Base-by-base conservation (phyloP, 2,797 vertebrate species). In the Trachops cirrhosus region DNA sequence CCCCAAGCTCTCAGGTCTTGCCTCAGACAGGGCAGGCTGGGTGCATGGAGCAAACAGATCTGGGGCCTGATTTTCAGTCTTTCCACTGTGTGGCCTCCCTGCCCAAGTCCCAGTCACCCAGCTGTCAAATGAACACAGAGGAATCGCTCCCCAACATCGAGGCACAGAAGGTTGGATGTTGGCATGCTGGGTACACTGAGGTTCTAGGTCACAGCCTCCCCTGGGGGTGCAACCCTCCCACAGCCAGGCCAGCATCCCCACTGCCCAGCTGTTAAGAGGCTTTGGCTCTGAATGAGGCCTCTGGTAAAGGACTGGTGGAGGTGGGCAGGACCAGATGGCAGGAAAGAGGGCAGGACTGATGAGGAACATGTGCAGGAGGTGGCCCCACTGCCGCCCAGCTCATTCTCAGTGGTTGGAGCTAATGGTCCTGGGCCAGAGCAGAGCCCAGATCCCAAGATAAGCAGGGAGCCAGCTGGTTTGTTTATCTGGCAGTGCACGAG, bases 331-430 rank as follows among this genome's bases (percentile, higher is more conserved):
- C 71, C 90, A 85, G 75, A 68, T n/a, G 32, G 92, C 37, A 32
- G 32, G 57, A 39, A 12, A 29, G 59, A 5, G 32, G 59, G 39
- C 22, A 2, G 5, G 59, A 19, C n/a, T 19, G 57, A 12, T 5
- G 52, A 37, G 37, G 15, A 11, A 46, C 1, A 0, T 1, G 3
- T 0, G 21, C 2, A 34, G 24, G 11, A 12, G 2, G 34, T 9
- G 75, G 59, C 68, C 22, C 1, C 10, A 9, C 6, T 8, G 34
- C 15, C 6, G 2, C 16, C 24, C 15, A 7, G 29, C 19, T 8
- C 46, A 82, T 21, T 0, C 80, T 21, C 21, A 3, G 62, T 34
- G 19, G 18, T 18, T 26, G 22, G 84, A 24, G 52, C 14, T 18
- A 37, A 46, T 10, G 6, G 37, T 2, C 2, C 75, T 21, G 0